Conservation (phyloP, 2,113 vertebrate species). For the Halichoerus grypus region DNA sequence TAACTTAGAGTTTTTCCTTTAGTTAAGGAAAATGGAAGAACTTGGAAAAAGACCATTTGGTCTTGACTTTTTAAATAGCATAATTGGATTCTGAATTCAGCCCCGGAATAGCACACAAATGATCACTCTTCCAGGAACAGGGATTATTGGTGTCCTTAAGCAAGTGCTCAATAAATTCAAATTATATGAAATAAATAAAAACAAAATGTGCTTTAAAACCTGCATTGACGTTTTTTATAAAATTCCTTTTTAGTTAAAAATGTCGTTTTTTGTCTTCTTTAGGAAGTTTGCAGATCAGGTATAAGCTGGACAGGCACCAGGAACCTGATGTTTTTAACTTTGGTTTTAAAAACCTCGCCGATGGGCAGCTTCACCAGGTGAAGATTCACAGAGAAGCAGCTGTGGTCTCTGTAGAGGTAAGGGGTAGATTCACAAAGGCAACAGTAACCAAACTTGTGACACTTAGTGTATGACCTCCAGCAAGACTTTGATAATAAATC, state of each 20-base stretch:
- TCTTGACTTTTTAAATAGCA: background rate
- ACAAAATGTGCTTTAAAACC: background rate
- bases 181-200: background rate
- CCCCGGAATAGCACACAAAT: background rate
- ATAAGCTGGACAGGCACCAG: conserved; percentile 87
- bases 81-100: background rate
- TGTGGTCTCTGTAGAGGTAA: conserved; percentile 87
- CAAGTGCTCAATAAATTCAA: background rate
- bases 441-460: background rate
- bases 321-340: conserved; percentile 86
- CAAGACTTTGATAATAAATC: background rate
- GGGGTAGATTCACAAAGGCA: background rate
- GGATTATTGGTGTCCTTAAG: background rate
- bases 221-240: background rate
- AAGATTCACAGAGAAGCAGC: conserved; percentile 87
- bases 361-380: conserved; percentile 88
- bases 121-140: background rate
- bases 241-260: background rate
- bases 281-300: conserved; percentile 90
- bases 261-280: conserved; percentile 12
- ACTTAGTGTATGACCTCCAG: background rate
- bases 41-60: background rate
- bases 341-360: conserved; percentile 85
- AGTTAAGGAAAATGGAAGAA: background rate
- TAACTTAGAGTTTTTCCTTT: conserved; percentile 4